These are phyloP conservation scores for Steinernema khuongi DNA, from an alignment of 1,140 invertebrate genomes.

Conservation along the genomic window DNA sequence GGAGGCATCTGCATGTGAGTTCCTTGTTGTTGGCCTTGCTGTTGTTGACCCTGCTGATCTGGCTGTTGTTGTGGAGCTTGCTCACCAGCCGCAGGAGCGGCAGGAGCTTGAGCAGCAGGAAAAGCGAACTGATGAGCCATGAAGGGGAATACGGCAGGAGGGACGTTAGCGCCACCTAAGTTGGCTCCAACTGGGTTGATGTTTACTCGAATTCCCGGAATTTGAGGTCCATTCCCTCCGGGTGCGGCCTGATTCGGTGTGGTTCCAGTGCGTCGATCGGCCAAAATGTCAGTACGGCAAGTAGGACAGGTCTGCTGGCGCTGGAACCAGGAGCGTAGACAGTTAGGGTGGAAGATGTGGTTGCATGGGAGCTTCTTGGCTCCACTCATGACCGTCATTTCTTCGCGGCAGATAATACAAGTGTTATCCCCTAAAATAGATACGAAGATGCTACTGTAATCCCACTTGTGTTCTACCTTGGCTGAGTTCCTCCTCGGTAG, in stretches of 20 bases:
- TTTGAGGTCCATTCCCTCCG: neutral
- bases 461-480: no score
- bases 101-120: constrained; percentile 4
- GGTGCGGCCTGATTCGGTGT: constrained; percentile 15
- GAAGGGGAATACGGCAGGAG: constrained; percentile 47
- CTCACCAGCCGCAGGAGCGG: constrained; percentile 24
- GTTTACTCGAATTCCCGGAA: neutral
- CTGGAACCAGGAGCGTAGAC: constrained; percentile 98
- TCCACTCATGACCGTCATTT: constrained; percentile 68
- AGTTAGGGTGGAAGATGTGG: constrained; percentile 97
- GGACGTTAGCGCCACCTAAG: constrained; percentile 43
- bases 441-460: no score
- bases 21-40: constrained; percentile 33
- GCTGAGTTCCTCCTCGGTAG: constrained; percentile 25
- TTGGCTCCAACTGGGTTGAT: neutral
- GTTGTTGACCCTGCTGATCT: constrained; percentile 24
- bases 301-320: constrained; percentile 98
- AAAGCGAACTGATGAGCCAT: constrained; percentile 38
- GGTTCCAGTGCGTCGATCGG: constrained; percentile 21
- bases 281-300: constrained; percentile 87
- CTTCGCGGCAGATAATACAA: constrained; percentile 95
- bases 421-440: constrained; percentile 98
- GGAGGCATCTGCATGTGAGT: neutral
- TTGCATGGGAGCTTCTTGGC: constrained; percentile 97
- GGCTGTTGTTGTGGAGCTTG: neutral